Evolutionary conservation across 2,888 invertebrate species (phyloP).

Genomic region (Heteromyza rotundicornis): DNA sequence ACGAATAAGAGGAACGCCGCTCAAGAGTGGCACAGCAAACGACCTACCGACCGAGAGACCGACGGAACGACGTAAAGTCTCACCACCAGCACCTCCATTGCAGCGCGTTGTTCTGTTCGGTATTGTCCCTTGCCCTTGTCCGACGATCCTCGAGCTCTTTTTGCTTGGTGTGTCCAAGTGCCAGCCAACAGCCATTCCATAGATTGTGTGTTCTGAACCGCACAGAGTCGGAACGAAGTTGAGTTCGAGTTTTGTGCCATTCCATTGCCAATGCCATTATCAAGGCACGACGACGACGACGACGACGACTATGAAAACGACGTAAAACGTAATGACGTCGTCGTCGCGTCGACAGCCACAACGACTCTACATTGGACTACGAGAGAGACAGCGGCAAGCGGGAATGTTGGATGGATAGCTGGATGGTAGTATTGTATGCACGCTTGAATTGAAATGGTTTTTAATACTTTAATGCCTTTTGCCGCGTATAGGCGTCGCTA

Average conservation of each 20-base stretch:
- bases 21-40: no score
- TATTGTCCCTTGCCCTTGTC: not conserved
- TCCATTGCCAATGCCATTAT: conserved; percentile 24
- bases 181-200: no score
- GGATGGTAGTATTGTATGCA: not conserved
- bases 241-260: not conserved
- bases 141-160: not conserved
- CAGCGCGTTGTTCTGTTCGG: not conserved
- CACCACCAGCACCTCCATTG: not conserved
- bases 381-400: not conserved
- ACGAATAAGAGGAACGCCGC: conserved; percentile 6
- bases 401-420: not conserved
- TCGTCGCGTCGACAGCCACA: conserved; percentile 1
- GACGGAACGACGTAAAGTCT: conserved; percentile 6
- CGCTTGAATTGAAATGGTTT: conserved; percentile 23
- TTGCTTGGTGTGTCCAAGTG: not conserved
- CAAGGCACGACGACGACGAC: conserved; percentile 10
- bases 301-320: not conserved
- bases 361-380: not conserved
- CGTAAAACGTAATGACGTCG: conserved; percentile 4
- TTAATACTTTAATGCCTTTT: conserved; percentile 26
- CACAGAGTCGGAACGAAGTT: not conserved
- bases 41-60: not conserved
- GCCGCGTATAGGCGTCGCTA: conserved; percentile 13
- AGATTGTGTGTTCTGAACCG: not conserved